These are phyloP conservation scores for Cotesia typhae DNA, from an alignment of 1,140 invertebrate genomes.

Conservation along the genomic window DNA sequence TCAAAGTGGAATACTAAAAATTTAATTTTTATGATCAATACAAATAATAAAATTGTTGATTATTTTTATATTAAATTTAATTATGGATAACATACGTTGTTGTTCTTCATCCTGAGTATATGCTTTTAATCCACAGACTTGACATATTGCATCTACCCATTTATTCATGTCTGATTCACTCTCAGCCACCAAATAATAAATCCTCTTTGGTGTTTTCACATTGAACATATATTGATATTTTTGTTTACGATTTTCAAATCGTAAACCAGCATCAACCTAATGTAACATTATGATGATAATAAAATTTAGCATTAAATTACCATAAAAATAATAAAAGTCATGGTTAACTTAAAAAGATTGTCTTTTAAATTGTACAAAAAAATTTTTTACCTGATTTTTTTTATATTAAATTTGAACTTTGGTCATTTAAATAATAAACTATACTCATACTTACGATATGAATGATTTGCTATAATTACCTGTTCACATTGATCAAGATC, in stretches of 20 bases:
- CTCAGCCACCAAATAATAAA: conserved; percentile 91
- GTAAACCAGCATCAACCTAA: conserved; percentile 85
- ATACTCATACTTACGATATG: background rate
- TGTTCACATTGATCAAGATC: conserved; percentile 96
- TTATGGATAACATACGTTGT: conserved; percentile 51
- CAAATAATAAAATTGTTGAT: background rate
- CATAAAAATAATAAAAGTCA: too few relatives aligned
- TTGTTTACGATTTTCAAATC: conserved; percentile 81
- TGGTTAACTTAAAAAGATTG: too few relatives aligned
- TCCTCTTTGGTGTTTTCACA: conserved; percentile 86
- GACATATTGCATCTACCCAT: conserved; percentile 94
- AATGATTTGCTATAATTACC: conserved; percentile 64
- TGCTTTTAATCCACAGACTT: conserved; percentile 87
- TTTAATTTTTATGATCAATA: conserved; percentile 25
- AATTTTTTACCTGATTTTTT: too few relatives aligned
- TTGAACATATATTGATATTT: conserved; percentile 89
- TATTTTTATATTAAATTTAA: conserved; percentile 42
- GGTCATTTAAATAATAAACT: conserved; percentile 27
- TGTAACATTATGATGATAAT: background rate
- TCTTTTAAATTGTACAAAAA: too few relatives aligned
- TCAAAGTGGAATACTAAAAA: conserved; percentile 60
- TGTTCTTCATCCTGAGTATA: conserved; percentile 77
- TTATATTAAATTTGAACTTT: background rate
- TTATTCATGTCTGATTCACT: conserved; percentile 91
- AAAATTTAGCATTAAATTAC: background rate